Evolutionary conservation across 2,113 vertebrate genomes (phyloP), one percentile per base, ranked within the genome.

Genomic region (Anoplopoma fimbria): DNA sequence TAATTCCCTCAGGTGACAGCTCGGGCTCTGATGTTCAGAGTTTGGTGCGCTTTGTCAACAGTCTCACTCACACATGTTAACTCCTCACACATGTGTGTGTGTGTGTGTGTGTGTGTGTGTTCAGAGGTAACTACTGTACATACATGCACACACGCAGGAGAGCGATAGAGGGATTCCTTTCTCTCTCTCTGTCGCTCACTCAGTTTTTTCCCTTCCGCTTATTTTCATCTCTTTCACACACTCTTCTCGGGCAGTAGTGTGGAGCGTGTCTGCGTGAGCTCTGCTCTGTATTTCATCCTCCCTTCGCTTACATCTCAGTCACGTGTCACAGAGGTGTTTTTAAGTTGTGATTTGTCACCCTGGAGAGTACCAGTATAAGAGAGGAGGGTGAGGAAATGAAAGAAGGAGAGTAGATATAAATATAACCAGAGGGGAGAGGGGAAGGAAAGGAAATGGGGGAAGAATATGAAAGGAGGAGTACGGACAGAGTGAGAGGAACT

Each of bases 1-100:
- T 84, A 84, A 86, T 86, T 93, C 89, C 84, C 82, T 85, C 49
- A 80, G 91, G 88, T 87, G 67, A 38, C 61, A 75, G 38, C 79
- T 76, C 49, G 70, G 19, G 60, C 78, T 87, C 53, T 82, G 64
- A 77, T 89, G 78, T 88, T 84, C 38, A 38, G 57, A 17, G 34
- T 77, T 71, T 51, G 61, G 76, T 57, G 38, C 63, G 58, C 69
- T 34, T 74, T 55, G 64, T 75, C 75, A 58, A 29, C 55, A 36
- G 29, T 45, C 69, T 77, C 68, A 27, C 47, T 81, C 53, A 70
- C 45, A 65, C 55, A 47, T 36, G 36, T 47, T 63, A 36, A 49
- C 72, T 60, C 27, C 38, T 14, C 31, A 51, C 53, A 45, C 68
- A 51, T 29, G 23, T 6, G 2, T 34, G 74, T 69, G 29, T 21